Evolutionary conservation across 2,888 invertebrate species (phyloP).

Genomic region (Ephialtes manifestator): DNA sequence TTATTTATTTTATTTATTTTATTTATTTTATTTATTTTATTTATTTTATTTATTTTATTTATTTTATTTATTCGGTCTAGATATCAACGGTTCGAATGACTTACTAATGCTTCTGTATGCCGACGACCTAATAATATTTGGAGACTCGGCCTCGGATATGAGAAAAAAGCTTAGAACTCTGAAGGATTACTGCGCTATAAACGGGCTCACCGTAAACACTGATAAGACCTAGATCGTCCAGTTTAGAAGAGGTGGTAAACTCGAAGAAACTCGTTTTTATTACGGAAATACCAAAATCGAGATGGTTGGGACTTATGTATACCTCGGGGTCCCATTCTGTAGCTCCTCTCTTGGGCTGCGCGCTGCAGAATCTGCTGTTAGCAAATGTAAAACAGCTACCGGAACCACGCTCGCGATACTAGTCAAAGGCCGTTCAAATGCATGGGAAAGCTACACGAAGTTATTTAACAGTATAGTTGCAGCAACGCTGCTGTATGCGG

Average conservation of each 20-base stretch:
- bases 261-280: background rate
- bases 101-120: conserved; percentile 64
- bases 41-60: no score
- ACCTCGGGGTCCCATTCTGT: conserved; percentile 40
- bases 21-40: no score
- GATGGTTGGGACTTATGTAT: conserved; percentile 44
- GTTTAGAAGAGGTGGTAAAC: conserved; percentile 64
- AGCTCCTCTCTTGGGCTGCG: no score
- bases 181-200: conserved; percentile 58
- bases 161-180: no score
- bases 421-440: conserved; percentile 11
- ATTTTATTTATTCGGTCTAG: no score
- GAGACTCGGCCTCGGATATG: conserved; percentile 39
- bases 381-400: conserved; percentile 14
- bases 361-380: conserved; percentile 10
- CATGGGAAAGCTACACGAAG: no score
- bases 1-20: no score
- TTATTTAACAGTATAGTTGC: conserved; percentile 33
- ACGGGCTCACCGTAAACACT: conserved; percentile 66
- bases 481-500: conserved; percentile 34
- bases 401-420: conserved; percentile 25
- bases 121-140: conserved; percentile 66
- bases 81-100: conserved; percentile 46
- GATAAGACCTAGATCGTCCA: conserved; percentile 70
- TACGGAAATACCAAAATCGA: conserved; percentile 49